Evolutionary conservation across 37 sponge, comb jelly and placozoan genomes (phyloP), one percentile per base, ranked within the genome.

Genomic region (Diacarnus erythraeanus): DNA sequence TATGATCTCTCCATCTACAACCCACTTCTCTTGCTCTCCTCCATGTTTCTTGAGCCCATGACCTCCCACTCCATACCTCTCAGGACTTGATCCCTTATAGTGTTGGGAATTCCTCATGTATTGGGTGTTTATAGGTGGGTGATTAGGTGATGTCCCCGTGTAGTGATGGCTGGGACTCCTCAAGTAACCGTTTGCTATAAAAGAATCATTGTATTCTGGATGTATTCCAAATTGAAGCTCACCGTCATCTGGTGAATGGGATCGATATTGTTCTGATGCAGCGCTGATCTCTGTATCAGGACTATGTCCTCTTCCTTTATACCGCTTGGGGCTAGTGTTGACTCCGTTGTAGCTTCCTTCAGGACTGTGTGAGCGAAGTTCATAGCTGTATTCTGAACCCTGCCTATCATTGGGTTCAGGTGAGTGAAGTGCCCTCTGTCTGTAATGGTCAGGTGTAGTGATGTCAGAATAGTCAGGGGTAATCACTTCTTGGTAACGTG

Each of bases 221-320:
- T 47, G 51, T 47, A 47, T 12, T 47, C 51, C 51, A 15, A 12
- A 15, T 47, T 47, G 51, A 47, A 15, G 51, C 12, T 6, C 51
- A 47, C 51, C 51, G 51, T 15, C 10, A 12, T 47, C 51, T 12
- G 51, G 51, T 47, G 51, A 47, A 47, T 12, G 10, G 12, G 10
- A 6, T 47, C 51, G 6, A 12, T 47, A 47, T 12, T 47, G 57
- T n/a, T 64, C 47, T 31, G 74, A 82, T 3, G 67, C 29, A 6
- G 21, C 31, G 35, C 66, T 74, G 29, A 65, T 64, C 29, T 82
- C 83, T 8, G 65, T 60, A 34, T 84, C 76, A 58, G 84, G 71
- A 69, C 79, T 68, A 21, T 42, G 37, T 21, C 12, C 34, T 17
- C 56, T 15, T 1, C 25, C 38, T 21, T 59, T 35, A 35, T 22